phyloP scores from a whole-genome alignment of 2,113 vertebrate species.

The Eolophus roseicapilla region DNA sequence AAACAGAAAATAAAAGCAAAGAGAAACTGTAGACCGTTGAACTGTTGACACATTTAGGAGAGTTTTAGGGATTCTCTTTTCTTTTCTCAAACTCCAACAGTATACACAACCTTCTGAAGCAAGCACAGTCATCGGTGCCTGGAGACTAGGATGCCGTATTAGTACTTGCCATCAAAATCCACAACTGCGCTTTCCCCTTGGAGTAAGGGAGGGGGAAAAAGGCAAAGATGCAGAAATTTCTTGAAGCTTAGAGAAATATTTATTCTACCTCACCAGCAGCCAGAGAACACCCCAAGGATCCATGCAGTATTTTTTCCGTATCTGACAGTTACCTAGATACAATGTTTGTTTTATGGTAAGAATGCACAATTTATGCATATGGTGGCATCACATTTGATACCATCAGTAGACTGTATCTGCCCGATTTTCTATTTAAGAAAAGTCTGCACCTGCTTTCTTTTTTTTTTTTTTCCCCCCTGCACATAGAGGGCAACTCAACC shows the following conservation, averaged over 20 bases:
- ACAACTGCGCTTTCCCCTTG: neutral
- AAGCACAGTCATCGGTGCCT: neutral
- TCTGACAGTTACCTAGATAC: constrained; percentile 20
- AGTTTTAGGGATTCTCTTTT: neutral
- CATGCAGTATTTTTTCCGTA: neutral
- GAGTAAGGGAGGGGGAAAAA: neutral
- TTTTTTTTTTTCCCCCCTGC: neutral
- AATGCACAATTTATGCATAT: constrained; percentile 27
- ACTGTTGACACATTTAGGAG: neutral
- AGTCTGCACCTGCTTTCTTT: neutral
- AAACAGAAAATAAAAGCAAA: neutral
- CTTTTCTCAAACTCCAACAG: neutral
- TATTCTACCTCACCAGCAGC: neutral
- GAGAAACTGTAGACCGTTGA: neutral
- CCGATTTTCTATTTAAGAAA: constrained; percentile 9
- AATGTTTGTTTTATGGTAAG: constrained; percentile 50
- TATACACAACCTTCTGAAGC: neutral
- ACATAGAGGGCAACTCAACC: neutral
- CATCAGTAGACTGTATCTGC: neutral
- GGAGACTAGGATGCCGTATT: neutral
- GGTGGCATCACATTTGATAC: neutral
- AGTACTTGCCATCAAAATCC: neutral
- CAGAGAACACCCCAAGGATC: neutral
- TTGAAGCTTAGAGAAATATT: constrained; percentile 8
- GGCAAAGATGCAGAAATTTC: neutral